These are phyloP conservation scores for Strigops habroptila DNA, from an alignment of 2,113 vertebrate genomes.

Conservation along the genomic window DNA sequence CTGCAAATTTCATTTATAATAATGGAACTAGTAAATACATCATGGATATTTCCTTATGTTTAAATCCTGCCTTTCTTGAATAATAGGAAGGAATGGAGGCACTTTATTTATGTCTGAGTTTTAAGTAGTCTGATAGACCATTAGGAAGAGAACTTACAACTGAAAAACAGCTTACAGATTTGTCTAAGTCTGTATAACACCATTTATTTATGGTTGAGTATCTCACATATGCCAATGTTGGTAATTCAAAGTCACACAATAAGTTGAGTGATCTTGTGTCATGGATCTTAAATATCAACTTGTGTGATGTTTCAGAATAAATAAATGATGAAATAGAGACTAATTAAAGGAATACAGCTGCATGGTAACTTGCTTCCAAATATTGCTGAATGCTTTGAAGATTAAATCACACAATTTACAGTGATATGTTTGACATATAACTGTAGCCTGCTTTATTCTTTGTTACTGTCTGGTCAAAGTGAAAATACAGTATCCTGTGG, in stretches of 20 bases:
- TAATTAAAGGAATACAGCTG: constrained; percentile 64
- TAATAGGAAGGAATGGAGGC: background rate
- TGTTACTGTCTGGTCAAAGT: background rate
- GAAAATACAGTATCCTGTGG: background rate
- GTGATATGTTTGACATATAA: background rate
- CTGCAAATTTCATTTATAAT: background rate
- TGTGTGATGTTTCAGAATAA: constrained; percentile 71
- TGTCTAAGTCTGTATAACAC: constrained; percentile 71
- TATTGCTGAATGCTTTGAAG: constrained; percentile 35
- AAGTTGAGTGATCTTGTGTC: constrained; percentile 76
- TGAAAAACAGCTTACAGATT: constrained; percentile 70
- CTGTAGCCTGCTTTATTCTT: constrained; percentile 10
- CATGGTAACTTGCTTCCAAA: constrained; percentile 36
- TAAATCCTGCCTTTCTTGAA: background rate
- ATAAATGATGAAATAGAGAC: constrained; percentile 65
- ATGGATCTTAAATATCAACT: constrained; percentile 69
- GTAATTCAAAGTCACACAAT: constrained; percentile 74
- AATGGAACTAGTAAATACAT: background rate
- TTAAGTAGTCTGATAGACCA: constrained; percentile 24
- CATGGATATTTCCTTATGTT: background rate
- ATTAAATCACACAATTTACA: constrained; percentile 17
- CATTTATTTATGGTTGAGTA: constrained; percentile 76
- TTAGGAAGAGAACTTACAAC: constrained; percentile 54
- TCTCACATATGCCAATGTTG: constrained; percentile 72
- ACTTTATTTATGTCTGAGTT: background rate